Base-by-base conservation (phyloP, 2,888 invertebrate genomes). In the Agrilus biguttatus region DNA sequence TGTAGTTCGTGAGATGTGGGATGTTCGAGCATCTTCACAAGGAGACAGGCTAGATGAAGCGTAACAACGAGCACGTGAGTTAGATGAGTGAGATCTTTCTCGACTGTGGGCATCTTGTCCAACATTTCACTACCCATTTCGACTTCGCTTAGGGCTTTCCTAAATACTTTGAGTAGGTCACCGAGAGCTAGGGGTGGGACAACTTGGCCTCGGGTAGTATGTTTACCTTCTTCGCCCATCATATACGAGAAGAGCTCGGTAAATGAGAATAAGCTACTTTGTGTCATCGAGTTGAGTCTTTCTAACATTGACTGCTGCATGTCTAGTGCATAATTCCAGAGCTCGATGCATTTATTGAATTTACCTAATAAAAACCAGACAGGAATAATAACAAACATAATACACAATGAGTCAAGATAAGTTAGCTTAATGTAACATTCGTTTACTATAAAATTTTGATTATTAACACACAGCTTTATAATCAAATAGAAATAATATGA, bases 241-340 rank as follows among this genome's bases (percentile, higher is more conserved):
- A 96, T 92, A 66, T 91, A 93, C 45, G 84, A 84, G 66, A 90
- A 91, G 32, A 96, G 75, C 67, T 97, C 96, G 3, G 92, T 89
- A 67, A 96, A 96, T 54, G 91, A 90, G 61, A 91, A 81, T 48
- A 96, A 75, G 49, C 89, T 89, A 61, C 90, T 90, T 65, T 93
- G 92, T 10, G 95, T 95, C 80, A 93, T 87, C 21, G 90, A 88
- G 62, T 89, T 90, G 40, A 96, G 75, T 14, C 95, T 88, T 54
- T 92, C 90, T 51, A 95, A 72, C 70, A 91, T 89, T 49, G 81
- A 79, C 62, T 92, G 90, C 66, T 95, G 95, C 88, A 93, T 92
- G 62, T 92, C 91, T 33, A 96, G 73, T 23, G 95, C 95, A 69
- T 96, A 93, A 67, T 90, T 89, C 96, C 96, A 96, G 49, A 96